Evolutionary conservation across 2,113 vertebrate species (phyloP), one percentile per base, ranked within the genome.

Genomic region (Triplophysa rosa): DNA sequence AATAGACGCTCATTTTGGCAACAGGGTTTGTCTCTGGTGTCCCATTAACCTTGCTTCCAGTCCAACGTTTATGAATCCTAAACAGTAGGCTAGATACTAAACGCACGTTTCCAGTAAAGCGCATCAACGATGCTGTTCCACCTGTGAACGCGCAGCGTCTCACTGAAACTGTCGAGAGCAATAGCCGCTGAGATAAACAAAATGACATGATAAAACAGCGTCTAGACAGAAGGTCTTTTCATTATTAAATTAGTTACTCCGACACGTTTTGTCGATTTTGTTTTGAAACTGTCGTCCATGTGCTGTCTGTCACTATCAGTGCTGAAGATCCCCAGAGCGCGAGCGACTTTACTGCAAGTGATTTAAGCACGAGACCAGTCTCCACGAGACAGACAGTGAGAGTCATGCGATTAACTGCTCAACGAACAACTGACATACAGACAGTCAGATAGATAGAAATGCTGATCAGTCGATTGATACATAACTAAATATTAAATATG

Each of bases 1-100:
- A 52, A 78, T 78, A 78, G 84, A 84, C 70, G 86, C 80, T 89
- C 91, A 92, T 92, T 79, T 90, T 92, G 88, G 88, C 87, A 89
- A 82, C 65, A 79, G 21, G 71, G 73, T 77, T 79, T 21, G 26
- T 54, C 47, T 76, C 6, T 65, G 61, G 33, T 63, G 73, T 76
- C 73, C 73, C 73, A 76, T 76, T 29, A 76, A 76, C 73, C 61
- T 29, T 65, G 14, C 23, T 29, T 13, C 8, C 1, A 17, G 23
- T 63, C 16, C 42, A 26, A 6, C 12, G 21, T 47, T 37, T 47
- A 9, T 62, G 71, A 63, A 47, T 2, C 40, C 21, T 63, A 29
- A 47, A 63, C 71, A 63, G 14, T 1, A 47, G 23, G 26, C 19
- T 29, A 29, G 29, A 29, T 29, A 42, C 33, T 14, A 2, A 49